Base-by-base conservation (phyloP, 2,888 invertebrate genomes). In the Megalurothrips usitatus region DNA sequence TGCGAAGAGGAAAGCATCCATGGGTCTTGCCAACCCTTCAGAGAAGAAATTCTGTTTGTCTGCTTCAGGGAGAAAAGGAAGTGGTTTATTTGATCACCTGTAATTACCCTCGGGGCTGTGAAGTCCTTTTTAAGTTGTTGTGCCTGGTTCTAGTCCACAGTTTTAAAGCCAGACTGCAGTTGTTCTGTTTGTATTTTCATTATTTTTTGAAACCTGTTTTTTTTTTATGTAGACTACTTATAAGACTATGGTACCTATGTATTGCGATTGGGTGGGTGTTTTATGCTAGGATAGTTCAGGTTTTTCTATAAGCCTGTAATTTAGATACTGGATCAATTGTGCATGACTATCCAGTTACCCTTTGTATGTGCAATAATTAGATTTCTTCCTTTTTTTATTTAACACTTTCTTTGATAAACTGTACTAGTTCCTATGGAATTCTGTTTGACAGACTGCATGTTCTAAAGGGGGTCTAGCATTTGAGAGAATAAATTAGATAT, bases 61-160 rank as follows among this genome's bases (percentile, higher is more conserved):
- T 26, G 12, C 68, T 1, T 2, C 68, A 1, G 68, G 23, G 12
- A 75, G 26, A 12, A 75, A 75, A 23, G 23, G 68, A 8, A 75
- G 68, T 75, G 68, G 68, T 9, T 26, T 75, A 8, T 75, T 75
- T 26, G 68, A 75, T 75, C 68, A 75, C 68, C 26, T 75, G n/a
- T 75, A 26, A 75, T 8, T 26, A 0, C 23, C 6, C 23, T 26
- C 17, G 14, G 17, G 26, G 9, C 26, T 75, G 34, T 75, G 12
- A 26, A 75, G 10, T 75, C 2, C 10, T 75, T 12, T 75, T n/a
- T 58, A 23, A 26, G 68, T 75, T 26, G 11, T 75, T 8, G n/a
- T 75, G 26, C 6, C 58, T 58, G 23, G 26, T 75, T 75, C 68
- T 75, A 75, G 68, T 75, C 68, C 1, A 26, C 58, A 26, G 10